These are phyloP conservation scores for Tapirus indicus DNA, from an alignment of 2,797 vertebrate species.

Conservation along the genomic window DNA sequence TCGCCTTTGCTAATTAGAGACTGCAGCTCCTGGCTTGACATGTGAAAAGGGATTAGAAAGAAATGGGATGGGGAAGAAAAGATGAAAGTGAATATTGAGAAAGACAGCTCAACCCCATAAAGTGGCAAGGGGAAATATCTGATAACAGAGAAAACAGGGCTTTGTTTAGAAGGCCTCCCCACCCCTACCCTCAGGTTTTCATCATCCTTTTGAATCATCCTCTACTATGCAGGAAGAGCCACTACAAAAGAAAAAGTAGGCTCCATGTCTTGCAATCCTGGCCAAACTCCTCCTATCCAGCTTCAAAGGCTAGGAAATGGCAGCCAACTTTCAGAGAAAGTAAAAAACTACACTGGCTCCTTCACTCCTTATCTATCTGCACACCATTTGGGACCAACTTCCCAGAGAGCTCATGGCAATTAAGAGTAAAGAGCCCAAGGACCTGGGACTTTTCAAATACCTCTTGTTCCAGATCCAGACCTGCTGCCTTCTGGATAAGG, in stretches of 20 bases:
- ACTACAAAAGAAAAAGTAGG: conserved; percentile 50
- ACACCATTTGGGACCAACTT: background rate
- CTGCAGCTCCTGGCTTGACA: conserved; percentile 82
- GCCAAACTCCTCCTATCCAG: background rate
- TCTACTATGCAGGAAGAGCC: background rate
- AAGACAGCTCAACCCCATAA: conserved; percentile 44
- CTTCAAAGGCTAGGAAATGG: conserved; percentile 30
- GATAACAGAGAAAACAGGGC: conserved; percentile 38
- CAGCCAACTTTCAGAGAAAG: background rate
- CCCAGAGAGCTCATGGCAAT: background rate
- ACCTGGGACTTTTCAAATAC: background rate
- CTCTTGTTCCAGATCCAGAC: conserved; percentile 7
- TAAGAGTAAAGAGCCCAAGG: conserved; percentile 4
- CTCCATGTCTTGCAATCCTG: background rate
- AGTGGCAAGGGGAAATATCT: conserved; percentile 29
- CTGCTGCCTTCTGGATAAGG: background rate
- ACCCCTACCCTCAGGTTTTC: background rate
- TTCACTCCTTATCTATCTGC: background rate
- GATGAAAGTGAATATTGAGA: conserved; percentile 79
- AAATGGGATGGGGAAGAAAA: conserved; percentile 63
- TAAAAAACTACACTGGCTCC: background rate
- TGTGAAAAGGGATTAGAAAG: conserved; percentile 82
- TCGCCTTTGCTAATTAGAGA: conserved; percentile 85
- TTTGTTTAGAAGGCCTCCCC: background rate
- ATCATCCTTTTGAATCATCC: conserved; percentile 4